phyloP scores from a whole-genome alignment of 2,113 vertebrate species.

The Pandion haliaetus region DNA sequence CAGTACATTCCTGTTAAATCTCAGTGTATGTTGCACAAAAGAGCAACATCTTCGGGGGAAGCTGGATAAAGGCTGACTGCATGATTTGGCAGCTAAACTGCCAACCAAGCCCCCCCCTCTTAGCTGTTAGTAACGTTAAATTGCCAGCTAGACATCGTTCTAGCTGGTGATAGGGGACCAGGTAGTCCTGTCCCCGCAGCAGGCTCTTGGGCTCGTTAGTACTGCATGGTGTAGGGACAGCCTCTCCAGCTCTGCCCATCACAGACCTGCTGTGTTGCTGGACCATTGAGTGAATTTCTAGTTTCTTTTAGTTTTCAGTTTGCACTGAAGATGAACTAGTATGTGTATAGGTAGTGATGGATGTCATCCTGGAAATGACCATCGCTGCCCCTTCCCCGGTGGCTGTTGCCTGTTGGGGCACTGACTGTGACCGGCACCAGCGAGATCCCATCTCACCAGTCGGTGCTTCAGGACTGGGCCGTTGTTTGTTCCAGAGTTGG shows the following conservation, averaged over 20 bases:
- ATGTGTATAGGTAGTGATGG: fast-evolving
- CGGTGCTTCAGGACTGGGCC: fast-evolving
- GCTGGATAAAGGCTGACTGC: background rate
- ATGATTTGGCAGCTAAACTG: background rate
- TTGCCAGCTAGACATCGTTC: background rate
- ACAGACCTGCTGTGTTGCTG: background rate
- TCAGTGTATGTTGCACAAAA: background rate
- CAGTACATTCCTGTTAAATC: background rate
- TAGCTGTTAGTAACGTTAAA: background rate
- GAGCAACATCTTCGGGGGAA: background rate
- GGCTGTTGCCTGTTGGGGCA: background rate
- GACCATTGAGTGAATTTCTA: background rate
- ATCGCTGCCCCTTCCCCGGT: too few species aligned
- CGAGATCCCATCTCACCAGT: fast-evolving
- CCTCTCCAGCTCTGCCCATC: background rate
- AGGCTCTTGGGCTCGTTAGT: fast-evolving
- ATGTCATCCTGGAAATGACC: background rate
- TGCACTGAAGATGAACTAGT: background rate
- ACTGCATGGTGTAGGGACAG: background rate
- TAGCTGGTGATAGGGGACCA: background rate
- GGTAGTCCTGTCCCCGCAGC: too few species aligned
- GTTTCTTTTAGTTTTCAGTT: background rate
- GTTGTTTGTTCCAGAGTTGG: background rate
- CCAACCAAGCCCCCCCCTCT: background rate
- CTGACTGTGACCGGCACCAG: background rate